phyloP scores from a whole-genome alignment of 2,888 invertebrate genomes.

The Netelia fuscicornis region DNA sequence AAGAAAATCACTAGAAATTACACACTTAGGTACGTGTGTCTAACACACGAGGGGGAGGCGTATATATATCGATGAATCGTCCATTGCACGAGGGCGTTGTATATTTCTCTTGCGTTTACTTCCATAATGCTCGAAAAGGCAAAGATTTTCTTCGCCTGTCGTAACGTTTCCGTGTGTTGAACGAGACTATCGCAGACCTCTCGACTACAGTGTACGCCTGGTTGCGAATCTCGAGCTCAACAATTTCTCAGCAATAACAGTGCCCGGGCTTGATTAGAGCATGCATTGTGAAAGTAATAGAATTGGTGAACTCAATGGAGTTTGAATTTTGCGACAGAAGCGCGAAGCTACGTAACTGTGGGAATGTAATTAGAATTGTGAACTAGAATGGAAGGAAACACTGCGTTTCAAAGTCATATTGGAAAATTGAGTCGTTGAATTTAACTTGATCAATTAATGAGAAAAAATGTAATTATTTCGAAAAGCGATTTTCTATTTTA shows the following conservation, averaged over 20 bases:
- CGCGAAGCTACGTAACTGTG: no score
- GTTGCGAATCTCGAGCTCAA: slow-evolving; percentile 1
- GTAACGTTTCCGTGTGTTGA: slow-evolving; percentile 45
- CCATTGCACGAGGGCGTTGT: slow-evolving; percentile 40
- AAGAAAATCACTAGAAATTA: slow-evolving; percentile 45
- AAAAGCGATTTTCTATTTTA: no score
- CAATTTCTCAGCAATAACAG: slow-evolving; percentile 7
- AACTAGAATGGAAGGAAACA: no score
- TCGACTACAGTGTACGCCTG: not conserved
- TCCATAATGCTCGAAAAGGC: slow-evolving; percentile 1
- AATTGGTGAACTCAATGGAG: no score
- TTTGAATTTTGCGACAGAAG: no score
- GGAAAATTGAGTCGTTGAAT: no score
- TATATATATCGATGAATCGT: slow-evolving; percentile 7
- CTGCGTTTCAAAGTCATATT: no score
- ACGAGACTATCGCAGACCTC: slow-evolving; percentile 8
- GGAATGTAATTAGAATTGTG: no score
- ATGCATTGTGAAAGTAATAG: no score
- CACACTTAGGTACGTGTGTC: slow-evolving; percentile 31
- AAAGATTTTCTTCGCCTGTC: slow-evolving; percentile 19
- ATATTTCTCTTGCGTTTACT: slow-evolving; percentile 5
- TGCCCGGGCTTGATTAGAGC: not conserved
- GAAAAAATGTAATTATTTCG: no score
- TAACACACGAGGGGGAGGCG: not conserved
- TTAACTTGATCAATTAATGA: no score